Conservation (phyloP, 1,140 invertebrate genomes). For the Tetramorium simillimum region DNA sequence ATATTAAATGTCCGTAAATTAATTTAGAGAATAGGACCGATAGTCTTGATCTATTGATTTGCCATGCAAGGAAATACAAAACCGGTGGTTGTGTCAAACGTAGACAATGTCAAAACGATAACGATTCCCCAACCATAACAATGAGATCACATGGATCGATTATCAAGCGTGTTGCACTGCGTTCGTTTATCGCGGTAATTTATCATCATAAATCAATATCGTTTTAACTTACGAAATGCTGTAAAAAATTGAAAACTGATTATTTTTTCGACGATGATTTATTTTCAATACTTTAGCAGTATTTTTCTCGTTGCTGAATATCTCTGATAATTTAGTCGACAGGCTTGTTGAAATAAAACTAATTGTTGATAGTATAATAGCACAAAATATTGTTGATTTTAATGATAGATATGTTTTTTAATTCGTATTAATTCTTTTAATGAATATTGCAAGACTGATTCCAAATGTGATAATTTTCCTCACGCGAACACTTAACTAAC, state of each 20-base stretch:
- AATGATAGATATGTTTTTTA: background rate
- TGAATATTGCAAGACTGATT: background rate
- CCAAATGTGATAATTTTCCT: background rate
- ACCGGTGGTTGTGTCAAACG: background rate
- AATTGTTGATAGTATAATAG: too few species aligned
- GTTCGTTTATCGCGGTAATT: background rate
- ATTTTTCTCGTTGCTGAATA: background rate
- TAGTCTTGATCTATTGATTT: background rate
- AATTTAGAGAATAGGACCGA: background rate
- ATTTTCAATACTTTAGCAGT: background rate
- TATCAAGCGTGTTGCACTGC: background rate
- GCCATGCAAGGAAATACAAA: background rate
- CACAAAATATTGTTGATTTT: background rate
- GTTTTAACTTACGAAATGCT: background rate
- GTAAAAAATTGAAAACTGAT: background rate
- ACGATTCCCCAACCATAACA: conserved; percentile 21
- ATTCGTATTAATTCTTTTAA: background rate
- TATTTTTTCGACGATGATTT: background rate
- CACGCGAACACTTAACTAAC: background rate
- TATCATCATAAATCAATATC: conserved; percentile 4
- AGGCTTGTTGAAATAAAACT: background rate
- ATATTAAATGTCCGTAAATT: background rate
- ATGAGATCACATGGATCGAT: conserved; percentile 41
- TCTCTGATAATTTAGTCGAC: background rate
- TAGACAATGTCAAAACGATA: conserved; percentile 44